Conservation (phyloP, 2,797 vertebrate genomes). For the Gobionotothen gibberifrons region DNA sequence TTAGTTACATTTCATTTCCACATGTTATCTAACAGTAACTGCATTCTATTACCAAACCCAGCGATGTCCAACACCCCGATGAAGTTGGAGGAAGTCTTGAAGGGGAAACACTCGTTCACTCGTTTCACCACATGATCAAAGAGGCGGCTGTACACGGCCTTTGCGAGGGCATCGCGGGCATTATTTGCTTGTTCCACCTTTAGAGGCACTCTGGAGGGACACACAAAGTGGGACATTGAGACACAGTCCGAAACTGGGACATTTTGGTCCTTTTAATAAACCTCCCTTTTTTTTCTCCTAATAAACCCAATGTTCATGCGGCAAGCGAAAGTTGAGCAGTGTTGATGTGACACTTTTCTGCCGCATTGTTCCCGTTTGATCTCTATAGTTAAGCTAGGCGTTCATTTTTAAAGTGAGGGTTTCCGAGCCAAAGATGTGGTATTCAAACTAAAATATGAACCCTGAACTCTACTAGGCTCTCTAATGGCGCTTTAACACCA, state of each 20-base stretch:
- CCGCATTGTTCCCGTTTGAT: constrained; percentile 24
- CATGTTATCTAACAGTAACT: neutral
- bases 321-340: constrained; percentile 23
- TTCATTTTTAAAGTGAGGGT: constrained; percentile 17
- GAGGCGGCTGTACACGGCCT: constrained; percentile 95
- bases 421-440: constrained; percentile 26
- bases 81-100: constrained; percentile 92
- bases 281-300: constrained; percentile 33
- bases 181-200: constrained; percentile 99
- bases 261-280: constrained; percentile 48
- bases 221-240: constrained; percentile 71
- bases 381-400: neutral
- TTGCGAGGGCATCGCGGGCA: constrained; percentile 96
- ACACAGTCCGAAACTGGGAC: constrained; percentile 71
- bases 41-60: constrained; percentile 91
- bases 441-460: constrained; percentile 58
- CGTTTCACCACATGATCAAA: constrained; percentile 99
- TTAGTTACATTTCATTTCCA: neutral
- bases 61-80: constrained; percentile 99
- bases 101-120: constrained; percentile 98
- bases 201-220: constrained; percentile 90
- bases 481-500: constrained; percentile 37
- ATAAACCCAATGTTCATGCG: constrained; percentile 46
- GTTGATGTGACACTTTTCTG: constrained; percentile 34
- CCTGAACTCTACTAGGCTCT: constrained; percentile 48